phyloP scores from a whole-genome alignment of 2,113 vertebrate species.

The Paraplagusia blochii region DNA sequence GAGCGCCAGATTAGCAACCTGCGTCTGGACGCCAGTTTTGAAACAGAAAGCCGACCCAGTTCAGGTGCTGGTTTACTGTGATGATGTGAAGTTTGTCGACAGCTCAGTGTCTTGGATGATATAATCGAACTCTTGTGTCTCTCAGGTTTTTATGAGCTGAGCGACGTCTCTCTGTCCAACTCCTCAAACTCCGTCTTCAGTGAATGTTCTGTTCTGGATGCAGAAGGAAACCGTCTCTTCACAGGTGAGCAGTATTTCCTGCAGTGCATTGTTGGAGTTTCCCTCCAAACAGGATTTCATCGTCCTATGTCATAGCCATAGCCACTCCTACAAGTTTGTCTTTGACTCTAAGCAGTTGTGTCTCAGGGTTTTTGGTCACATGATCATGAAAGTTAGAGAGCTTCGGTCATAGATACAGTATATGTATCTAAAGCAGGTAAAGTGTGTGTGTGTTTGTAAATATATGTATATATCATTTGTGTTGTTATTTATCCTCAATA shows the following conservation, averaged over 20 bases:
- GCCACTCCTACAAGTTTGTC: too few relatives aligned
- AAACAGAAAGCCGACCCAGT: slow-evolving; percentile 92
- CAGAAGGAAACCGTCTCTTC: slow-evolving; percentile 10
- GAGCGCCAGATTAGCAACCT: slow-evolving; percentile 73
- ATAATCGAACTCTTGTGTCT: slow-evolving; percentile 1
- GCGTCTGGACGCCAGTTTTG: slow-evolving; percentile 41
- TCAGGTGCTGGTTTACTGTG: slow-evolving; percentile 73
- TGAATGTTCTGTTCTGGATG: slow-evolving; percentile 68
- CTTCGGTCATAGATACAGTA: too few relatives aligned
- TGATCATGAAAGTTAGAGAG: too few relatives aligned
- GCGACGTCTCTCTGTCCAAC: slow-evolving; percentile 94
- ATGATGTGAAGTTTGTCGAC: too few relatives aligned
- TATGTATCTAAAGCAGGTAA: not conserved
- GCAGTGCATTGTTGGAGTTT: too few relatives aligned
- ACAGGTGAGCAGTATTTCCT: slow-evolving; percentile 21
- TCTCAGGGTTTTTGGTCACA: too few relatives aligned
- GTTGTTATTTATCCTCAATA: too few relatives aligned
- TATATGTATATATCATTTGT: too few relatives aligned
- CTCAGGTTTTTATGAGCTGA: slow-evolving; percentile 94
- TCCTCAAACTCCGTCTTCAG: slow-evolving; percentile 97
- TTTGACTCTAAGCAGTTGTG: too few relatives aligned
- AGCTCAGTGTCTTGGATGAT: not conserved
- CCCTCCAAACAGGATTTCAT: not conserved
- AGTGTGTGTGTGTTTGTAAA: too few relatives aligned
- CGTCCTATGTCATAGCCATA: too few relatives aligned